Percentiles rank a stretch among this genome's conserved stretches.
Conservation (phyloP, 2,797 vertebrate species). For the Lithobates sylvaticus region DNA sequence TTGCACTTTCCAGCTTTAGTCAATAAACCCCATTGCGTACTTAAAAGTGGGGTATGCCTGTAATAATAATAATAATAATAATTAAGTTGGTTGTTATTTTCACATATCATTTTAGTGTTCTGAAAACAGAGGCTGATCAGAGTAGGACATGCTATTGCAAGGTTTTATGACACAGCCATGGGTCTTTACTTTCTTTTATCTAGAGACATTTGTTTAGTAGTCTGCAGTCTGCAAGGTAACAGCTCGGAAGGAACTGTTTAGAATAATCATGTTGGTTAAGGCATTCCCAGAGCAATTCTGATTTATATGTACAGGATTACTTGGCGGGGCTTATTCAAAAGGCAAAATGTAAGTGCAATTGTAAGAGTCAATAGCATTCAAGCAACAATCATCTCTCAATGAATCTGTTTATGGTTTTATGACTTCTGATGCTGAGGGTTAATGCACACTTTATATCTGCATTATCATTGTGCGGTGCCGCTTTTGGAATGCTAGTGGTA, state of each 20-base stretch:
- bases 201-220: no score
- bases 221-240: no score
- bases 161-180: background rate
- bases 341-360: no score
- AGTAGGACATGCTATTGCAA: background rate
- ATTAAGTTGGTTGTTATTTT: background rate
- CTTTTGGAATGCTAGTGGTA: background rate
- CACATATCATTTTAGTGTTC: background rate
- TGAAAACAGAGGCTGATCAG: background rate
- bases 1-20: no score
- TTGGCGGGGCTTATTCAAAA: background rate
- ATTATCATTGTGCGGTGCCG: background rate
- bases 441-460: background rate
- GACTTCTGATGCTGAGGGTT: background rate
- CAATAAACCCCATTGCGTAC: no score
- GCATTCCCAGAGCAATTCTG: background rate
- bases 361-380: background rate
- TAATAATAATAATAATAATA: no score
- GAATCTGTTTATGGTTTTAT: background rate
- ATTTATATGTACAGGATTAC: background rate
- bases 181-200: no score
- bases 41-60: no score
- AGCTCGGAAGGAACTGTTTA: background rate
- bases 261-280: background rate
- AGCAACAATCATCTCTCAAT: no score